Conservation (phyloP, 2,888 invertebrate species). For the Cerceris ruficornis region DNA sequence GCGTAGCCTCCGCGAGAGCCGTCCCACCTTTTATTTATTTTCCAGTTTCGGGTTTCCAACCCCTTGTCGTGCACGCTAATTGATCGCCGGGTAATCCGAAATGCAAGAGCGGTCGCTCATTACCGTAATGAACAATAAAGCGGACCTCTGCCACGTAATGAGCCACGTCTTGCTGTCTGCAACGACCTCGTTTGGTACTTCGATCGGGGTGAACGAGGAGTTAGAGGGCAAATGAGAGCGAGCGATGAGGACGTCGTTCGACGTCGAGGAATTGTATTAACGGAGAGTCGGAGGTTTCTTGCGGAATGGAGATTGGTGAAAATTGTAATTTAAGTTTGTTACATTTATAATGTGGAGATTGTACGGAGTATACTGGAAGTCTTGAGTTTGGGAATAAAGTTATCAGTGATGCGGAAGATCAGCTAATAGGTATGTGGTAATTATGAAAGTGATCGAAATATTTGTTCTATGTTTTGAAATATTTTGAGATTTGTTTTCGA, state of each 20-base stretch:
- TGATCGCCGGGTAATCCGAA: slow-evolving; percentile 74
- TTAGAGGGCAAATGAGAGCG: slow-evolving; percentile 38
- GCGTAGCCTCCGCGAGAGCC: slow-evolving; percentile 19
- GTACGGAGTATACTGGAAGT: too few relatives aligned
- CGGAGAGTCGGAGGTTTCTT: slow-evolving; percentile 21
- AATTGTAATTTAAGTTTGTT: too few relatives aligned
- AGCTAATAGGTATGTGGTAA: too few relatives aligned
- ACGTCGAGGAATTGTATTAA: slow-evolving; percentile 35
- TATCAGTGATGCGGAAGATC: too few relatives aligned
- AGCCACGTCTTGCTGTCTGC: slow-evolving; percentile 64
- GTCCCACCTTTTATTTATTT: slow-evolving; percentile 57
- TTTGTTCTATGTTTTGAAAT: too few relatives aligned
- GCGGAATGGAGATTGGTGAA: slow-evolving; percentile 1
- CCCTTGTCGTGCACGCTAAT: slow-evolving; percentile 65
- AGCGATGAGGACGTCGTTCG: slow-evolving; percentile 20
- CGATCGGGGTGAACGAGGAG: slow-evolving; percentile 15
- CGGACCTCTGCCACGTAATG: slow-evolving; percentile 66
- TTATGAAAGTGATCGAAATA: too few relatives aligned
- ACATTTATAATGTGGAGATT: too few relatives aligned
- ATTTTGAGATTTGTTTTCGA: too few relatives aligned
- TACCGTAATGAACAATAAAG: slow-evolving; percentile 77
- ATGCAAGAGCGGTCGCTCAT: slow-evolving; percentile 69
- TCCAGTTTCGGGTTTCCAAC: slow-evolving; percentile 61
- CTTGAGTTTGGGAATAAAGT: too few relatives aligned
- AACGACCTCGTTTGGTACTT: slow-evolving; percentile 14